Base-by-base conservation (phyloP, 2,888 invertebrate species). In the Eretmocerus hayati region DNA sequence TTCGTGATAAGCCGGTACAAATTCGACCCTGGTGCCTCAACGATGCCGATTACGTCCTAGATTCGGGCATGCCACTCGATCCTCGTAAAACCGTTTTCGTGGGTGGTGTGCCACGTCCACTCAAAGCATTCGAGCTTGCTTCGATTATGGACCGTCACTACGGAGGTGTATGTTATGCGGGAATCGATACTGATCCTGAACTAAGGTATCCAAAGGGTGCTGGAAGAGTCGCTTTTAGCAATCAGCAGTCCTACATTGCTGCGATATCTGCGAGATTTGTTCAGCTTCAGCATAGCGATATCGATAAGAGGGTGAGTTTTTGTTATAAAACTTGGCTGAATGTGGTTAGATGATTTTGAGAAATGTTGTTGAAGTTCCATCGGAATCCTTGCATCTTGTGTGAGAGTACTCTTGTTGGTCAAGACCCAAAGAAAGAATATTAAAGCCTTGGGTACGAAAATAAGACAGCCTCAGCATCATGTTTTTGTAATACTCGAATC, bases 201-300 rank as follows among this genome's bases (percentile, higher is more conserved):
- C 81, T 99, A 62, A 96, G 97, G 73, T 99, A 99, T 74, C 97
- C 97, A 13, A 97, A 99, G 77, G 97, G 97, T 46, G 97, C 97
- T 38, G 97, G 97, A 1, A 81, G 99, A 50, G 97, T 99, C 56
- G 96, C 97, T 33, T 99, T 99, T 79, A 91, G 93, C 58, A 96
- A 95, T 76, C 95, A 97, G 73, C 94, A 96, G 75, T 95, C 95
- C 68, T 99, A 97, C 76, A 96, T 99, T 65, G 94, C 96, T 46
- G 99, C 97, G 58, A 97, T 99, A 64, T 92, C 92, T 60, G 97
- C 97, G 57, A 82, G 97, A 63, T 99, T 97, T 77, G 97, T 99
- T 54, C 96, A 97, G 71, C 78, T 99, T 57, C 96, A 96, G 73
- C 96, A 97, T 74, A 95, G 93, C 9, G 97, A 97, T 73, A 96